These are phyloP conservation scores for Conistra vaccinii DNA, from an alignment of 2,888 invertebrate genomes.

Conservation along the genomic window DNA sequence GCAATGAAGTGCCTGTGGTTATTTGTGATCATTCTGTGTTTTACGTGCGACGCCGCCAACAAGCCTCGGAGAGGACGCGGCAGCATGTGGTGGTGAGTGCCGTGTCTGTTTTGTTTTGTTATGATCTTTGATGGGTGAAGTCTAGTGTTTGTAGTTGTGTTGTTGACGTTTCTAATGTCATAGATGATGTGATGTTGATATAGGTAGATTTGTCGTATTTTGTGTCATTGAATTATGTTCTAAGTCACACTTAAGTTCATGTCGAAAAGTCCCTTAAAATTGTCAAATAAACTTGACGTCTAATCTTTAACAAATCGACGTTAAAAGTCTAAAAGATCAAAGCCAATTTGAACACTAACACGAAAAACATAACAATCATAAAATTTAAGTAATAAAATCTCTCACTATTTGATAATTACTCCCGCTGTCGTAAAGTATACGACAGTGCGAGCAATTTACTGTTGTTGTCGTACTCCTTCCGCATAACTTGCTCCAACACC, in stretches of 20 bases:
- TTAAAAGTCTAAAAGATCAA: slow-evolving; percentile 7
- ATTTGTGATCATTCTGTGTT: slow-evolving; percentile 89
- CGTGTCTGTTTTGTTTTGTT: slow-evolving; percentile 48
- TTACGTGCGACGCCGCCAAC: slow-evolving; percentile 88
- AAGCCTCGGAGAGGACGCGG: slow-evolving; percentile 95
- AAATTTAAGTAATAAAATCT: slow-evolving; percentile 32
- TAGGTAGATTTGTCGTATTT: neutral
- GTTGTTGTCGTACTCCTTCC: slow-evolving; percentile 47
- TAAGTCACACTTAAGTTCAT: neutral
- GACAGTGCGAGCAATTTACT: slow-evolving; percentile 46
- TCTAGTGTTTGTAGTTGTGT: slow-evolving; percentile 11
- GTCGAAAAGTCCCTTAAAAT: neutral
- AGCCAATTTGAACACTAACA: slow-evolving; percentile 18
- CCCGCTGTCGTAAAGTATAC: slow-evolving; percentile 52
- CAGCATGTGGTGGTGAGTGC: slow-evolving; percentile 97
- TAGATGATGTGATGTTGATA: neutral
- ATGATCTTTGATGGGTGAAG: slow-evolving; percentile 45
- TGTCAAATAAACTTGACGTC: neutral
- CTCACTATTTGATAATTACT: slow-evolving; percentile 46
- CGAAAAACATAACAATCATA: neutral
- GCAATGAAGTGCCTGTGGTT: slow-evolving; percentile 90
- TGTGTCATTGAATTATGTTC: too few relatives aligned
- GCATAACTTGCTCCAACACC: slow-evolving; percentile 37
- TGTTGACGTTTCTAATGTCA: slow-evolving; percentile 55
- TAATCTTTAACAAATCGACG: neutral